These are phyloP conservation scores for Melopsittacus undulatus DNA, from an alignment of 2,797 vertebrate genomes.

Conservation along the genomic window DNA sequence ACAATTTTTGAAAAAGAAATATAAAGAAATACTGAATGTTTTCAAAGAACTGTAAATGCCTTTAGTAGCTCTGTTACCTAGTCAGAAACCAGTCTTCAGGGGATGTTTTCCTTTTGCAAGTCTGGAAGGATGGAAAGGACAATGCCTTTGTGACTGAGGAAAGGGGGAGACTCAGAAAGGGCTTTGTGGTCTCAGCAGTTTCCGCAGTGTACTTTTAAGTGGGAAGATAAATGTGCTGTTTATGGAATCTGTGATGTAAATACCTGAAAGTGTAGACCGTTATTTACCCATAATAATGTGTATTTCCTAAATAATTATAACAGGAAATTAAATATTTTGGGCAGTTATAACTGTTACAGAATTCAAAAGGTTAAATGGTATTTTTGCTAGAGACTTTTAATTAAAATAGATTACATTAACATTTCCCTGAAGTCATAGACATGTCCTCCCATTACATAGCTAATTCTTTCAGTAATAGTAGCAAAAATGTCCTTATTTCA, in stretches of 20 bases:
- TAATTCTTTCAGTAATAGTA: not conserved
- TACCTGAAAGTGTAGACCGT: not conserved
- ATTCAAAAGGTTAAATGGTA: not conserved
- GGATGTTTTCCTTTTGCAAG: not conserved
- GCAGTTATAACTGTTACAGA: not conserved
- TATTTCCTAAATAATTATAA: not conserved
- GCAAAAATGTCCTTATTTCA: not conserved
- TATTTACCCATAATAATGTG: not conserved
- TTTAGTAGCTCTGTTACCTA: not conserved
- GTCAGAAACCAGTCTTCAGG: not conserved
- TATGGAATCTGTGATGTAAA: not conserved
- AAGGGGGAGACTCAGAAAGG: not conserved
- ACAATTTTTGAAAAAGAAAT: not conserved
- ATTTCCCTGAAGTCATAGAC: not conserved
- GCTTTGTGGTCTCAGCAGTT: not conserved
- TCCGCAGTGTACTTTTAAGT: not conserved
- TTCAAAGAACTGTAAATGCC: not conserved
- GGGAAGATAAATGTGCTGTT: not conserved
- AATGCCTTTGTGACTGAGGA: not conserved
- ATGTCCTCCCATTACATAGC: not conserved
- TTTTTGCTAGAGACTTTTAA: conserved; percentile 1
- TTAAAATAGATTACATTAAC: not conserved
- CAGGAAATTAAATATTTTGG: not conserved
- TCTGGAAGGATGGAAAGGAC: not conserved
- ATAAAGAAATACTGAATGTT: not conserved